Percentiles rank a stretch among this genome's conserved stretches.
phyloP scores from a whole-genome alignment of 1,140 invertebrate species.

The Macrobrachium nipponense region DNA sequence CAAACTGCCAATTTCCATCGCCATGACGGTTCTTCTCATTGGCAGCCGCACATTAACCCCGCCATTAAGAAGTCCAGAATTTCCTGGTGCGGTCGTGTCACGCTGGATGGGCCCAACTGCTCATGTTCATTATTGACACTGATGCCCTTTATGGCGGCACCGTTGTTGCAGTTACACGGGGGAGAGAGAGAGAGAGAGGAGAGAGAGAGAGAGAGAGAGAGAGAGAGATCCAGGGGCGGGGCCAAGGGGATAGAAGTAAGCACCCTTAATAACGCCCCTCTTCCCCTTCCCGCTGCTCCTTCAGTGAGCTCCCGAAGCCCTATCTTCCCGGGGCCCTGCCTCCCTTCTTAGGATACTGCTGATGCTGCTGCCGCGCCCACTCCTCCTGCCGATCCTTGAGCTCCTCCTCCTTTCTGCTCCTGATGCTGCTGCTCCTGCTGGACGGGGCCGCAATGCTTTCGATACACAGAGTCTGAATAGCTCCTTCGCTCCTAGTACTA shows the following conservation, averaged over 20 bases:
- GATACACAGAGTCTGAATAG: too few species aligned
- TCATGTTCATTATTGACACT: slow-evolving; percentile 61
- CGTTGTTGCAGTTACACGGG: slow-evolving; percentile 51
- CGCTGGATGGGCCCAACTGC: slow-evolving; percentile 55
- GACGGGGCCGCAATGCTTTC: background rate
- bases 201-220: background rate
- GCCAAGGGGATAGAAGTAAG: too few species aligned
- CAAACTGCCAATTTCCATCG: slow-evolving; percentile 60
- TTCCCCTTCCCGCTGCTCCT: too few species aligned
- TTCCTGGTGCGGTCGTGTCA: slow-evolving; percentile 59
- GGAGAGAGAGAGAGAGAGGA: background rate
- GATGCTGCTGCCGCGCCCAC: slow-evolving; percentile 4
- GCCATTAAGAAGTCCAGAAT: slow-evolving; percentile 61
- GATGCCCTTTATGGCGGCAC: slow-evolving; percentile 56
- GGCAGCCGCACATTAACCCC: slow-evolving; percentile 58
- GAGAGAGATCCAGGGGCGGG: background rate
- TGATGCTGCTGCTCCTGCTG: background rate
- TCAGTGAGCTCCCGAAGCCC: too few species aligned
- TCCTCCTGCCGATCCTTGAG: background rate
- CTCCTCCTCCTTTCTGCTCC: background rate
- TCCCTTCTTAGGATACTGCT: slow-evolving; percentile 41
- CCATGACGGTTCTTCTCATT: slow-evolving; percentile 60
- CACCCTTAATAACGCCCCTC: too few species aligned
- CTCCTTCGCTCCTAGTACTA: too few species aligned
- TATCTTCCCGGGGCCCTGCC: too few species aligned